Conservation (phyloP, 2,888 invertebrate genomes). For the Hybos culiciformis region DNA sequence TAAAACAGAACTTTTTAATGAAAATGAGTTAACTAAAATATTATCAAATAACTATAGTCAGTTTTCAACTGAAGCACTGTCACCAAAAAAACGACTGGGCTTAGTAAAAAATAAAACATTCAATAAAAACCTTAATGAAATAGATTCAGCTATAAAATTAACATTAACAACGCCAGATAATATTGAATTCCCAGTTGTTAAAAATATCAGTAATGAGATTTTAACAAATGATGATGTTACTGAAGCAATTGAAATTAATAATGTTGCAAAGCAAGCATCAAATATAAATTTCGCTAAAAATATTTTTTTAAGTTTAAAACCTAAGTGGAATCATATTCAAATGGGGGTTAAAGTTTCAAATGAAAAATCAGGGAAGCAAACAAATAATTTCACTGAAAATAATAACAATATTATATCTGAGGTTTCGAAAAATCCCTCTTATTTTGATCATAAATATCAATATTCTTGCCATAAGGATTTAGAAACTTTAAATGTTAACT, state of each 20-base stretch:
- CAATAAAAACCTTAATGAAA: slow-evolving; percentile 10
- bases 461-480: too few relatives aligned
- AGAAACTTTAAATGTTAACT: too few relatives aligned
- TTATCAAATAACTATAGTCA: slow-evolving; percentile 5
- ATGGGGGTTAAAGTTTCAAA: slow-evolving; percentile 21
- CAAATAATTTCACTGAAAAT: slow-evolving; percentile 16
- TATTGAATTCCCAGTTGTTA: slow-evolving; percentile 22
- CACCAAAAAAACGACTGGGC: slow-evolving; percentile 9
- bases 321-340: slow-evolving; percentile 23
- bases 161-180: slow-evolving; percentile 33
- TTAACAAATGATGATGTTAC: slow-evolving; percentile 15
- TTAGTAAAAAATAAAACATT: slow-evolving; percentile 8
- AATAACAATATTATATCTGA: not conserved
- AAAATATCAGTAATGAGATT: slow-evolving; percentile 1
- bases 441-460: slow-evolving; percentile 22
- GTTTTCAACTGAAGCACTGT: slow-evolving; percentile 9
- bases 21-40: slow-evolving; percentile 16
- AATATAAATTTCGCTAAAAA: slow-evolving; percentile 2
- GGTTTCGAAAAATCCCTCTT: slow-evolving; percentile 23
- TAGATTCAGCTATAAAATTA: slow-evolving; percentile 20
- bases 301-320: slow-evolving; percentile 29
- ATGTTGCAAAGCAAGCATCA: too few relatives aligned
- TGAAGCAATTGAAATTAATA: slow-evolving; percentile 27
- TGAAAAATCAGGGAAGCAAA: slow-evolving; percentile 22
- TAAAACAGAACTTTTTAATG: slow-evolving; percentile 34